These are phyloP conservation scores for Tretioscincus oriximinensis DNA, from an alignment of 2,113 vertebrate genomes.

Conservation along the genomic window DNA sequence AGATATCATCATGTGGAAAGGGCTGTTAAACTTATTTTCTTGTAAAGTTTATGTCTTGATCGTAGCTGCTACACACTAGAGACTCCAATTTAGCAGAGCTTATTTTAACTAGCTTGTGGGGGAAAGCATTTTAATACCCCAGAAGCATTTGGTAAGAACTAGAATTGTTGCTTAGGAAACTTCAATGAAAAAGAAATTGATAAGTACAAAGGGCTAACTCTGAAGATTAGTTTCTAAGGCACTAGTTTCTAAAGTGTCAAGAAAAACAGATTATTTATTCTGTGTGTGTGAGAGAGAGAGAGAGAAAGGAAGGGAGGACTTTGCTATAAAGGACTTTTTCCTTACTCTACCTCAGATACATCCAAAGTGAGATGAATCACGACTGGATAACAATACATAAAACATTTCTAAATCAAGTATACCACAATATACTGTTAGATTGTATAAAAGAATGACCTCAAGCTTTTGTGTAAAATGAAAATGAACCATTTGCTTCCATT, in stretches of 20 bases:
- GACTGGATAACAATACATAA: background rate
- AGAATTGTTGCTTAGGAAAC: background rate
- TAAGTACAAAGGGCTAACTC: background rate
- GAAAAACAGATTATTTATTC: background rate
- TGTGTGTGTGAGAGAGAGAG: background rate
- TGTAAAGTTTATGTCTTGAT: background rate
- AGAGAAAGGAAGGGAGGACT: too few species aligned
- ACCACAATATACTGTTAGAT: rapidly evolving
- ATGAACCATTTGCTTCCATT: background rate
- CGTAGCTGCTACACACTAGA: background rate
- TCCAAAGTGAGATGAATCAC: background rate
- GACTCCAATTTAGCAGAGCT: background rate
- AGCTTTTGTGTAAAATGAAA: background rate
- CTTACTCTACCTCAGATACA: background rate
- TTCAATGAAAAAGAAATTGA: background rate
- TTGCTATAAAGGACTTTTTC: background rate
- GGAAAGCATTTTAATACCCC: background rate
- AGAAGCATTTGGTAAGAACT: background rate
- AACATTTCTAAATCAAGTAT: background rate
- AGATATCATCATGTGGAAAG: too few species aligned
- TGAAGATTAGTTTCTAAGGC: background rate
- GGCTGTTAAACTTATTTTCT: background rate
- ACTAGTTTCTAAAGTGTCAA: background rate
- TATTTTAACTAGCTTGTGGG: background rate
- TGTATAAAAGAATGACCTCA: background rate